Percentiles rank a stretch among this genome's conserved stretches.
Conservation (phyloP, 1,140 invertebrate species). For the Papilio polytes region DNA sequence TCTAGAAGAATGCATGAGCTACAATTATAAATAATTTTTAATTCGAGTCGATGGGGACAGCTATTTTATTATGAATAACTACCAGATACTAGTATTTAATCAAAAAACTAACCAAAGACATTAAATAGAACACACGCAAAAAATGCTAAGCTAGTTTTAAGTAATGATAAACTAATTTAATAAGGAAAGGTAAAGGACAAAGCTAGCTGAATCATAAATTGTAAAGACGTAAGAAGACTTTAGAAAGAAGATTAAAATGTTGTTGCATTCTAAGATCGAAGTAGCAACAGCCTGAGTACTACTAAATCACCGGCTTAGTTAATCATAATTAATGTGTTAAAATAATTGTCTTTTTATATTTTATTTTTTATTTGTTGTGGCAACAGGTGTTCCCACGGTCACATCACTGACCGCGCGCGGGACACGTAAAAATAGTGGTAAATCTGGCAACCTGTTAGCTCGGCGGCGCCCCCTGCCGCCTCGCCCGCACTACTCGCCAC, state of each 20-base stretch:
- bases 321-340: not conserved
- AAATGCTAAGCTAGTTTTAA: no score
- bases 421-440: constrained; percentile 78
- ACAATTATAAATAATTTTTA: no score
- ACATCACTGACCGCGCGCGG: constrained; percentile 66
- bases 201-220: no score
- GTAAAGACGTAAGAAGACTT: no score
- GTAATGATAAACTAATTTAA: no score
- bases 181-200: no score
- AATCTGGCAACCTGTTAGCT: constrained; percentile 78
- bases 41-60: no score
- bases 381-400: constrained; percentile 69
- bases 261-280: not conserved
- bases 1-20: no score
- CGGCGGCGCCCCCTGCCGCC: constrained; percentile 47
- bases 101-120: no score
- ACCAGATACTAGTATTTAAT: no score
- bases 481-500: constrained; percentile 44
- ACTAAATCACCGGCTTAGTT: not conserved
- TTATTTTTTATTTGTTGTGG: constrained; percentile 24
- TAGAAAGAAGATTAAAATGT: not conserved
- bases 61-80: no score
- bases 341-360: constrained; percentile 18
- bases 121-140: no score
- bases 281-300: not conserved